Conservation (phyloP, 2,888 invertebrate genomes). For the Lingula anatina region DNA sequence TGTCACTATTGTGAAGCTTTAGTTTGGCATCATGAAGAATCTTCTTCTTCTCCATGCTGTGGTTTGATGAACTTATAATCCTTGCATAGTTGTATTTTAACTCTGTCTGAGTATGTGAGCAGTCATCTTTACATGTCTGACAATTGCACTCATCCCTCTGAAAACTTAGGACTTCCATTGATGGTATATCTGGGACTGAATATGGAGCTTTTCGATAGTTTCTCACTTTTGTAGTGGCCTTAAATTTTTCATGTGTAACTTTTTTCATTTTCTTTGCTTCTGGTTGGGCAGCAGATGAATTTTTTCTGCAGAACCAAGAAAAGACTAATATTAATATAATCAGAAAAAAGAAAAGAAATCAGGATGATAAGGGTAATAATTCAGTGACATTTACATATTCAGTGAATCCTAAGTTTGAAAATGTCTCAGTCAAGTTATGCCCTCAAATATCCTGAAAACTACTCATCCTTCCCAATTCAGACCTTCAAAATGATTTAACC, state of each 20-base stretch:
- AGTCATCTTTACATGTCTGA: constrained; percentile 19
- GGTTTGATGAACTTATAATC: too few species aligned
- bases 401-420: too few species aligned
- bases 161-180: constrained; percentile 26
- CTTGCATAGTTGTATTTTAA: too few species aligned
- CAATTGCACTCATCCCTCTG: constrained; percentile 22
- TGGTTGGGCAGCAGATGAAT: background rate
- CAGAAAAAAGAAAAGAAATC: constrained; percentile 2
- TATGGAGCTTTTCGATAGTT: constrained; percentile 19
- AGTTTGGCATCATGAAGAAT: constrained; percentile 29
- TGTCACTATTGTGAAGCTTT: constrained; percentile 31
- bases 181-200: constrained; percentile 21
- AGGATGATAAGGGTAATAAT: too few species aligned
- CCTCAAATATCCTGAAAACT: too few species aligned
- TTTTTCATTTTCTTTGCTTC: too few species aligned
- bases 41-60: constrained; percentile 15
- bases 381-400: too few species aligned
- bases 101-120: background rate
- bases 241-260: too few species aligned
- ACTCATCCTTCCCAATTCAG: too few species aligned
- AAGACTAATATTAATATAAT: background rate
- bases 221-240: constrained; percentile 1
- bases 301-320: background rate
- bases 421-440: too few species aligned
- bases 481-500: too few species aligned